Percentiles rank a stretch among this genome's conserved stretches.
These are phyloP conservation scores for Anseranas semipalmata DNA, from an alignment of 2,113 vertebrate species.

Conservation along the genomic window DNA sequence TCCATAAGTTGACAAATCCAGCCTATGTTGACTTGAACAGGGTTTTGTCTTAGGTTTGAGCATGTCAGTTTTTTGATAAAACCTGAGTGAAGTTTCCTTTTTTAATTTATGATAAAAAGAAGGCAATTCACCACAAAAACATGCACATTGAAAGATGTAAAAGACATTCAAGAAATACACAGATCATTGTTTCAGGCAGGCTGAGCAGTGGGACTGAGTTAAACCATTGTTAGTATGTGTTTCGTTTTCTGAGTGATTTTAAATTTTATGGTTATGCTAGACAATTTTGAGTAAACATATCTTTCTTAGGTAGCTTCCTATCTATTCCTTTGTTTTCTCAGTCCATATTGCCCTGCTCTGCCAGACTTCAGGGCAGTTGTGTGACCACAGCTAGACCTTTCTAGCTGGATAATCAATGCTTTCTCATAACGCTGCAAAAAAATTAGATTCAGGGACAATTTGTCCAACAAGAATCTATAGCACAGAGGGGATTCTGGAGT, in stretches of 20 bases:
- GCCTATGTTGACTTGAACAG: not conserved
- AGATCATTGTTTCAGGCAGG: not conserved
- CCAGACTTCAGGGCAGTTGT: not conserved
- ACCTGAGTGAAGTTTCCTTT: not conserved
- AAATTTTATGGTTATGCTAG: not conserved
- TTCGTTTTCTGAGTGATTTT: not conserved
- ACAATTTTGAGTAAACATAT: not conserved
- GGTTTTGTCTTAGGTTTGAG: not conserved
- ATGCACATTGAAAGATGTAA: not conserved
- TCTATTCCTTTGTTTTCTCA: not conserved
- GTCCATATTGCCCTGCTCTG: not conserved
- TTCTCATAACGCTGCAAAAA: not conserved
- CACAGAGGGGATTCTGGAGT: slow-evolving; percentile 14
- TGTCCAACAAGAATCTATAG: slow-evolving; percentile 13
- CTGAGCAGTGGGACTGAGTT: not conserved
- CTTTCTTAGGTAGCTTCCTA: not conserved
- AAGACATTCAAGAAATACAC: not conserved
- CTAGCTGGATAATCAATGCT: not conserved
- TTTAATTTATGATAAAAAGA: not conserved
- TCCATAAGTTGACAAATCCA: not conserved
- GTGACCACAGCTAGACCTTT: not conserved
- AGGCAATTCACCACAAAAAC: not conserved
- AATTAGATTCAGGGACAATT: slow-evolving; percentile 19
- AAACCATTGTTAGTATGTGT: not conserved
- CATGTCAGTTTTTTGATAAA: not conserved